A percentile compares a stretch with the other conserved stretches of the same genome.
phyloP scores from a whole-genome alignment of 1,140 invertebrate species.

The Drosophila neocordata region DNA sequence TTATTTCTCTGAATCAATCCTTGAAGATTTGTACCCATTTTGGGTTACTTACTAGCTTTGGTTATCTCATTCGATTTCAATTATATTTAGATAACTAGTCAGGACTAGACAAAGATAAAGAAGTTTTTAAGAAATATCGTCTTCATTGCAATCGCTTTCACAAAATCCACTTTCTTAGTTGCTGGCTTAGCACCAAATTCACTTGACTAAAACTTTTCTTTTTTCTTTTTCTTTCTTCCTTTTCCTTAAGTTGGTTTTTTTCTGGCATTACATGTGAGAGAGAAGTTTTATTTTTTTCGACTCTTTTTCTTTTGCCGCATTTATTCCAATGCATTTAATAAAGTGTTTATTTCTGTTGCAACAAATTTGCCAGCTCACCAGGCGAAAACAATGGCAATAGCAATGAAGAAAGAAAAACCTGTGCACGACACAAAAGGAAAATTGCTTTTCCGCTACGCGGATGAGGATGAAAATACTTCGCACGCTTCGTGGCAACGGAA shows the following conservation, averaged over 20 bases:
- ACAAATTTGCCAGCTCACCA: conserved; percentile 78
- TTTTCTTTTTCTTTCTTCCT: conserved; percentile 6
- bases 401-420: conserved; percentile 50
- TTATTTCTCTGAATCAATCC: too few relatives aligned
- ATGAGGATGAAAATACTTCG: conserved; percentile 63
- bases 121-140: not conserved
- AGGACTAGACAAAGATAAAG: not conserved
- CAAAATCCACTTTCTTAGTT: conserved; percentile 31
- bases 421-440: conserved; percentile 78
- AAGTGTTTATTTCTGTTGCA: conserved; percentile 80
- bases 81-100: conserved; percentile 1
- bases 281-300: conserved; percentile 3
- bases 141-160: conserved; percentile 5
- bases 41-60: not conserved
- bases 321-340: conserved; percentile 81
- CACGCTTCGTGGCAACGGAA: conserved; percentile 71
- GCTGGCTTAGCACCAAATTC: conserved; percentile 75
- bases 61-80: conserved; percentile 5
- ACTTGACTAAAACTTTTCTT: conserved; percentile 54
- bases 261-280: conserved; percentile 1
- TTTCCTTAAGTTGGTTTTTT: conserved; percentile 1
- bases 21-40: too few relatives aligned
- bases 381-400: conserved; percentile 64
- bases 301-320: conserved; percentile 31
- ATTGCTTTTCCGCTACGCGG: conserved; percentile 77